A percentile compares a stretch with the other conserved stretches of the same genome.
Conservation (phyloP, 53 echinoderm and acorn worm species). For the Hippasteria phrygiana region DNA sequence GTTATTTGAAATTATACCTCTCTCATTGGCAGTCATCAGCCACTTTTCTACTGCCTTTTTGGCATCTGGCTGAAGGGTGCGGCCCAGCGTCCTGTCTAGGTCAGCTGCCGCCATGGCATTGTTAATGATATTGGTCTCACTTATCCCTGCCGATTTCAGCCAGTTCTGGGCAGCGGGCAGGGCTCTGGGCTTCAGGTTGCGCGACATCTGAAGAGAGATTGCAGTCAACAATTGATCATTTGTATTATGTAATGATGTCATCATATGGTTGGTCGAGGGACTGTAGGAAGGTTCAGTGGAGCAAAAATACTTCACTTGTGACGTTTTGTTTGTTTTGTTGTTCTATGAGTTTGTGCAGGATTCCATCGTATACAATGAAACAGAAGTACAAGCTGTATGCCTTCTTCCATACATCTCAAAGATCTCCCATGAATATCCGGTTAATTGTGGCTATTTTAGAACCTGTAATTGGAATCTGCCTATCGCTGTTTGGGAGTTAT, state of each 20-base stretch:
- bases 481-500: no score
- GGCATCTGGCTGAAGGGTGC: constrained; percentile 82
- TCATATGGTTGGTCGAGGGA: no score
- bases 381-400: no score
- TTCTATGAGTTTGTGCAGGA: no score
- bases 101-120: constrained; percentile 75
- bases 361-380: no score
- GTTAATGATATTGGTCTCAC: constrained; percentile 70
- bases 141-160: constrained; percentile 65
- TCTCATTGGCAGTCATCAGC: constrained; percentile 81
- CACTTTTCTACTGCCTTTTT: constrained; percentile 92
- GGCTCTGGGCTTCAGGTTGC: constrained; percentile 75
- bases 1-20: constrained; percentile 64
- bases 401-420: no score
- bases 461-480: no score
- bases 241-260: neutral
- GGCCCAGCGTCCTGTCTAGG: constrained; percentile 71
- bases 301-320: no score
- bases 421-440: no score
- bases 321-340: no score
- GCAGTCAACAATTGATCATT: neutral
- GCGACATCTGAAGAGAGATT: constrained; percentile 52
- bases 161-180: constrained; percentile 81
- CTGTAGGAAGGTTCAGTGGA: no score
- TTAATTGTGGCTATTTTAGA: no score